Evolutionary conservation across 2,888 invertebrate genomes (phyloP).

Genomic region (Adelphocoris suturalis): DNA sequence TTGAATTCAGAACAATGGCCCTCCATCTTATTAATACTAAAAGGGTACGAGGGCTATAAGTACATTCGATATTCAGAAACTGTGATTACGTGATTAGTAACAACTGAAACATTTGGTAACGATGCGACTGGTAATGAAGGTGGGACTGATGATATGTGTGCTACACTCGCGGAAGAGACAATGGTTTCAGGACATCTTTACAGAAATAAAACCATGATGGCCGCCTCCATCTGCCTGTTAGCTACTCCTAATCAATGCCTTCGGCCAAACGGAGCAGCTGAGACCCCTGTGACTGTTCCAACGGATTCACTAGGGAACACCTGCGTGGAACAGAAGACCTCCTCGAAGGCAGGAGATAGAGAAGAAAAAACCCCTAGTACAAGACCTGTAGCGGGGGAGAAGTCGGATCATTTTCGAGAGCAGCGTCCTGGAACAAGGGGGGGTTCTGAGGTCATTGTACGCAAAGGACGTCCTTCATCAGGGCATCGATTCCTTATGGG

Average conservation of each 20-base stretch:
- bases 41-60: no score
- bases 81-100: no score
- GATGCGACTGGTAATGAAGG: no score
- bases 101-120: no score
- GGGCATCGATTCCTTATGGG: neutral
- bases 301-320: conserved; percentile 5
- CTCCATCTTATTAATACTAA: no score
- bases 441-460: conserved; percentile 1
- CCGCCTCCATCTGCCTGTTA: conserved; percentile 2
- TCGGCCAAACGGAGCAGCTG: conserved; percentile 18
- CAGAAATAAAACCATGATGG: neutral
- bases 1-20: no score
- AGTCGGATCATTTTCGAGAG: conserved; percentile 39
- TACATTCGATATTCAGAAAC: no score
- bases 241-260: conserved; percentile 20
- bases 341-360: neutral
- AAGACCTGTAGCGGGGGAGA: conserved; percentile 25
- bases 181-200: neutral
- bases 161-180: neutral
- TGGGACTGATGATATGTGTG: no score
- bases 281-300: conserved; percentile 10
- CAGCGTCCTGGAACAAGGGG: conserved; percentile 16
- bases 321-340: conserved; percentile 1
- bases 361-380: neutral
- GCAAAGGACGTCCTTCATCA: neutral